phyloP scores from a whole-genome alignment of 2,797 vertebrate species.

The Centropyge bicolor region DNA sequence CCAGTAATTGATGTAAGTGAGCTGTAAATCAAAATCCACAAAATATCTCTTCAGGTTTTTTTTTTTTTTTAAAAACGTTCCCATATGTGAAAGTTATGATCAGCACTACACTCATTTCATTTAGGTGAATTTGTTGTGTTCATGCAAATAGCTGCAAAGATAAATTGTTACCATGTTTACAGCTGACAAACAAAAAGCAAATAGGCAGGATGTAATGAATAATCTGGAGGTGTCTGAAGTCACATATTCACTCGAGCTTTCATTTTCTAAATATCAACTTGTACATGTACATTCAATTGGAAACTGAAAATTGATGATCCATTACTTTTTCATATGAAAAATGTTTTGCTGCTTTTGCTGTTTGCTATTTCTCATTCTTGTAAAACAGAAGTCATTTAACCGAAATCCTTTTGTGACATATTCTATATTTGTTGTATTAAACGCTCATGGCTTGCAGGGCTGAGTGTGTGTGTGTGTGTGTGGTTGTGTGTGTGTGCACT shows the following conservation, averaged over 20 bases:
- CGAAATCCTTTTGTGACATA: neutral
- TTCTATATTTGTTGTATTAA: neutral
- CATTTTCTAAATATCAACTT: neutral
- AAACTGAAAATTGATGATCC: neutral
- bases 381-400: neutral
- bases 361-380: neutral
- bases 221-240: neutral
- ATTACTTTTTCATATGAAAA: neutral
- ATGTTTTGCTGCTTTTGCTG: neutral
- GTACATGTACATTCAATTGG: neutral
- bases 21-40: neutral
- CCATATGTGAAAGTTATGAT: neutral
- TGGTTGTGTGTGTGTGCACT: neutral
- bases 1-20: neutral
- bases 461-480: neutral
- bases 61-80: neutral
- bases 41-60: neutral
- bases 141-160: neutral
- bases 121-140: neutral
- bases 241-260: neutral
- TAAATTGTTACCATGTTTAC: neutral
- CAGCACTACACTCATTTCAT: neutral
- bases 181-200: slow-evolving; percentile 1
- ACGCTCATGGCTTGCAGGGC: neutral
- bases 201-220: neutral